Evolutionary conservation across 2,113 vertebrate species (phyloP), one percentile per base, ranked within the genome.

Genomic region (Fulmarus glacialis): DNA sequence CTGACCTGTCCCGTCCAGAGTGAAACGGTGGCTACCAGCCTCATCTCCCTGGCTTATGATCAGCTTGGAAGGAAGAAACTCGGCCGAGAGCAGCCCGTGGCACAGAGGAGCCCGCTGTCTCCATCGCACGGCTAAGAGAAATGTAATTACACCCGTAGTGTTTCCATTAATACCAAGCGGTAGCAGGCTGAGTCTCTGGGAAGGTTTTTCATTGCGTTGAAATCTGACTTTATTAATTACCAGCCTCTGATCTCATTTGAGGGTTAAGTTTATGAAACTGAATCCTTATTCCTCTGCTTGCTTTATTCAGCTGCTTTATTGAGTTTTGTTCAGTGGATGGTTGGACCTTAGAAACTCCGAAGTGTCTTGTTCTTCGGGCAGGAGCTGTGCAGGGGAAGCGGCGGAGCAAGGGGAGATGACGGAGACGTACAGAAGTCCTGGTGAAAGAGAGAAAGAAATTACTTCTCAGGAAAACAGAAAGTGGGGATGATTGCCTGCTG

Each of bases 161-260:
- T 87, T 92, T 77, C 82, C 80, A 87, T 84, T 74, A 50, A 11
- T 38, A 47, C 30, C 27, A 60, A 71, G 50, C 79, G 82, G 92
- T 84, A 62, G 90, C 32, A 58, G 55, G 55, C 82, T 89, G 72
- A 8, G 40, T 91, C 93, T 83, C 90, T 11, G 56, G 93, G 78
- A 95, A 95, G 66, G 85, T 36, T 86, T 95, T 75, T 77, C 82
- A 53, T 43, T 87, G 90, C 20, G 0, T 18, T 71, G 85, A 93
- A 95, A 93, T 81, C 45, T 89, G 89, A 89, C 92, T 91, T 96
- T 87, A 94, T 97, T 97, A 95, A 98, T 96, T 94, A 97, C 50
- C 85, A 77, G 67, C 42, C 48, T 60, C 91, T 92, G 89, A 96
- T 96, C 91, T 94, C 95, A 70, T 96, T 81, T 92, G 94, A 87